Base-by-base conservation (phyloP, 2,113 vertebrate genomes). In the Lepus europaeus region DNA sequence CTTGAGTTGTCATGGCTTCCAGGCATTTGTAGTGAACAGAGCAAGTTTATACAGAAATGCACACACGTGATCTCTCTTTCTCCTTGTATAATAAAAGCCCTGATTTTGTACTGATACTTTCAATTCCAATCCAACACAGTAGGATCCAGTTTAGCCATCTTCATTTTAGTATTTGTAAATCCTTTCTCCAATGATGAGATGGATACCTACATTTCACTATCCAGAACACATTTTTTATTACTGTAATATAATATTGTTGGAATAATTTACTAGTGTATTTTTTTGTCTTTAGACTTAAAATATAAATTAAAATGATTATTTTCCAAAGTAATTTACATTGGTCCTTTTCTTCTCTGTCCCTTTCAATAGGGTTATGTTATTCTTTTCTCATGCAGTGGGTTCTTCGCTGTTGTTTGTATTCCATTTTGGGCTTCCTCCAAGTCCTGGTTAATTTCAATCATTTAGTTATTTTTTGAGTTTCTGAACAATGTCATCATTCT, bases 211-310 rank as follows among this genome's bases (percentile, higher is more conserved):
- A 16, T 95, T 36, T 91, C 69, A 13, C 74, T 76, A 53, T 59
- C 82, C 36, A 63, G 3, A 91, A 11, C 76, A 14, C 80, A 69
- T 33, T 39, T 68, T 25, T 69, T 69, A 76, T 6, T 76, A 31
- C 56, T 49, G 39, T 17, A 86, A 68, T 56, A 7, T 14, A 56
- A 66, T 68, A 68, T 17, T 68, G 66, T 74, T 56, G 61, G 66
- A 79, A 80, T 87, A 81, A 59, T 68, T 80, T 81, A 56, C 66
- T 90, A 74, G 73, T 73, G 23, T 49, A 33, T 68, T 90, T 70
- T 70, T 89, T 83, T 64, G 23, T 94, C 27, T 94, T 74, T 80
- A 74, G 74, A 81, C 2, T 87, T 87, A 79, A 90, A 79, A 66
- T 73, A 80, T 80, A 31, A 66, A 45, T 87, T 64, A 27, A 84